Base-by-base conservation (phyloP, 1,140 invertebrate genomes). In the Drosophila truncata region DNA sequence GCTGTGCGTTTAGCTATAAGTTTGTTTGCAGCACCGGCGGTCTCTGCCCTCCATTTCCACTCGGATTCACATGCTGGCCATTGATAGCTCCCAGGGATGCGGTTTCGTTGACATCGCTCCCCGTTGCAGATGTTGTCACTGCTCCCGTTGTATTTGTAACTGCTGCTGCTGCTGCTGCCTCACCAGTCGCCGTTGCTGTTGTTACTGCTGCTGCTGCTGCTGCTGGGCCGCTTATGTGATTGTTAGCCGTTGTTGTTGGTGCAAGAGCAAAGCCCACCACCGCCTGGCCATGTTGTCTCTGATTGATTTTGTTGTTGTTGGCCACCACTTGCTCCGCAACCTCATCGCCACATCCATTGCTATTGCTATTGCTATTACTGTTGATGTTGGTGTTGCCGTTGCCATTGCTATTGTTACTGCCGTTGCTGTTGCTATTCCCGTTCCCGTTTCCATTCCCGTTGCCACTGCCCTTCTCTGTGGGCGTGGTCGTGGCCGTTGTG, bases 271-370 rank as follows among this genome's bases (percentile, higher is more conserved):
- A 70, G 10, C 46, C 41, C 47, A 73, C 66, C 5, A 44, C 55
- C 16, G 61, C 37, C 46, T 78, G 80, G 23, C 79, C 71, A 65
- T 92, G 91, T 46, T 92, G 91, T 52, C 80, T 61, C 58, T 92
- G 91, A 87, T 92, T 91, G 62, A 91, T 92, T 90, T 91, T 92
- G 62, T 92, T 92, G 57, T 92, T 92, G 60, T 92, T 92, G 35
- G 90, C 90, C 50, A 92, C 85, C 37, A 91, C 87, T 44, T 82
- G 69, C 49, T 91, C 69, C 1, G 71, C 60, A 20, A 49, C 59
- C 31, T 49, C 33, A 42, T 61, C 76, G 31, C 42, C 77, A 29
- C 27, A 39, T 16, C 47, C 46, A 11, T 47, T 23, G 57, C 41
- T 27, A 16, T 47, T 49, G 25, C 23, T 27, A 9, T 47, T 47